Evolutionary conservation across 2,797 vertebrate species (phyloP).

Genomic region (Telmatherina bonti): DNA sequence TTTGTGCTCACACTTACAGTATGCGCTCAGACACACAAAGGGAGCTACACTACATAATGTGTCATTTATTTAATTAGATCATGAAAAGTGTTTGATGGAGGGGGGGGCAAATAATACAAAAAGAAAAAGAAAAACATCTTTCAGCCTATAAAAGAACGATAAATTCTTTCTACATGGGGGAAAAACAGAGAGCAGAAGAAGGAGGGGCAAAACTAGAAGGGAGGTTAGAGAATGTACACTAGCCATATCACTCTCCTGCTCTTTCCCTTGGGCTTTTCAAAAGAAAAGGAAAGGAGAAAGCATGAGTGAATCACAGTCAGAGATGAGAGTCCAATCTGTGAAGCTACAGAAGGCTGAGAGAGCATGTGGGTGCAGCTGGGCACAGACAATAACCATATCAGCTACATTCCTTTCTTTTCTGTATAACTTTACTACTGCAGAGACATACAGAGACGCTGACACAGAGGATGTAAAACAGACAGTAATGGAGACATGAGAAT

Average conservation of each 20-base stretch:
- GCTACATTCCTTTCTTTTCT: constrained; percentile 19
- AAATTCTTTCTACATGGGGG: constrained; percentile 51
- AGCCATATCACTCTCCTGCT: constrained; percentile 54
- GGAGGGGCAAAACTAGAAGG: constrained; percentile 48
- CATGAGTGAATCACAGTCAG: constrained; percentile 47
- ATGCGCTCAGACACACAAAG: constrained; percentile 6
- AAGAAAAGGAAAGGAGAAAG: constrained; percentile 42
- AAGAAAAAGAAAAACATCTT: constrained; percentile 10
- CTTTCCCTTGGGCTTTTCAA: constrained; percentile 59
- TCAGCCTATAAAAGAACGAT: constrained; percentile 43
- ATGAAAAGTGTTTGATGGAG: neutral
- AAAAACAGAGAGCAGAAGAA: constrained; percentile 53
- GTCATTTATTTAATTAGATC: constrained; percentile 53
- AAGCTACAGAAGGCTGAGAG: constrained; percentile 51
- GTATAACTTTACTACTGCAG: constrained; percentile 24
- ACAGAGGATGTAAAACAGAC: constrained; percentile 55
- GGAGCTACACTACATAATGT: constrained; percentile 26
- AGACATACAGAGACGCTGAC: constrained; percentile 40
- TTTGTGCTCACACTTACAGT: constrained; percentile 17
- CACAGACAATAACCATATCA: constrained; percentile 35
- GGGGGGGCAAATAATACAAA: constrained; percentile 1
- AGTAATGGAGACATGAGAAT: constrained; percentile 70
- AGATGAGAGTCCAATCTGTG: constrained; percentile 41
- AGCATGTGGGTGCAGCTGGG: constrained; percentile 26
- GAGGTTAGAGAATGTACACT: constrained; percentile 58